phyloP scores from a whole-genome alignment of 2,113 vertebrate species.

The Todiramphus chloris region DNA sequence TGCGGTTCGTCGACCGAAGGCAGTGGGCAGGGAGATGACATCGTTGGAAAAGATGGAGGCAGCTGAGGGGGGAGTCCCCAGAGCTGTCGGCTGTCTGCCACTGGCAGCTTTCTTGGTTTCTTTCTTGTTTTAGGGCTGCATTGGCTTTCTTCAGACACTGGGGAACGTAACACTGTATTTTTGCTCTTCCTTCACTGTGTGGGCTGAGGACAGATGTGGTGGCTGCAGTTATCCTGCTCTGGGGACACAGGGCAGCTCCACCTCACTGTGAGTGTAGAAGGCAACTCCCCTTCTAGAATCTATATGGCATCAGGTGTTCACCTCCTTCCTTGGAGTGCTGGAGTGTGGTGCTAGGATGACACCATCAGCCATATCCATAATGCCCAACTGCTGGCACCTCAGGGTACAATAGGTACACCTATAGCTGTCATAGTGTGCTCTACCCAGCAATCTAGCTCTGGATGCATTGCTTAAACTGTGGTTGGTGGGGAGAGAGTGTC shows the following conservation, averaged over 20 bases:
- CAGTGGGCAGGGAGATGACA: neutral
- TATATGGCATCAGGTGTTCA: accelerated
- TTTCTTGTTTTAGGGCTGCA: accelerated
- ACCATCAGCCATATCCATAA: accelerated
- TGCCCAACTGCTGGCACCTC: accelerated
- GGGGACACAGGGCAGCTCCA: neutral
- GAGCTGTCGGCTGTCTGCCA: accelerated
- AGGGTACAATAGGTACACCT: neutral
- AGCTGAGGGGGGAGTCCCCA: accelerated
- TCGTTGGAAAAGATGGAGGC: accelerated
- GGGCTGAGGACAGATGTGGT: neutral
- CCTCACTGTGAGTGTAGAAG: accelerated
- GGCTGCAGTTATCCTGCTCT: neutral
- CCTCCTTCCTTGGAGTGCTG: accelerated
- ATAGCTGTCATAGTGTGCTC: neutral
- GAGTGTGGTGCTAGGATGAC: neutral
- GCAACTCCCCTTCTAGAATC: neutral
- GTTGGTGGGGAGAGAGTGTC: neutral
- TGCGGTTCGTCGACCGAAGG: accelerated
- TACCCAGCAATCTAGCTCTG: neutral
- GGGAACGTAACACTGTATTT: neutral
- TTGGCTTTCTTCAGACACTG: neutral
- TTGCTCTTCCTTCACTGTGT: accelerated
- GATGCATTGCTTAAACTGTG: neutral
- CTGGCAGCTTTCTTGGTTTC: accelerated